A percentile compares a stretch with the other conserved stretches of the same genome.
Evolutionary conservation across 2,113 vertebrate species (phyloP).

Genomic region (Embiotoca jacksoni): DNA sequence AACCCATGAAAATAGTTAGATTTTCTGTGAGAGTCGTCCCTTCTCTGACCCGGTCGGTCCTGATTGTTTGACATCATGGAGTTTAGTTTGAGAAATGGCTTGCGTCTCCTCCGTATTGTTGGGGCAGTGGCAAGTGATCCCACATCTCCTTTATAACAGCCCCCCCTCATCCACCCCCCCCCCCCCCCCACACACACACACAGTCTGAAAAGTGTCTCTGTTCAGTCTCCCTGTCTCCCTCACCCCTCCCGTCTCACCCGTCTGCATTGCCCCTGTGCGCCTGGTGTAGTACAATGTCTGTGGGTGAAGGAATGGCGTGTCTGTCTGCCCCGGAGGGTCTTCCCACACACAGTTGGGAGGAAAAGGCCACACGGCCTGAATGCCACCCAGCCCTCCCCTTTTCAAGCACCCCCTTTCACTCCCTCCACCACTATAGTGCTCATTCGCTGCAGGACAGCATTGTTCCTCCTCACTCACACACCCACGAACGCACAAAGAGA

Average conservation of each 20-base stretch:
- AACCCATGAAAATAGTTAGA: background rate
- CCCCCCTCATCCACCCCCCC: conserved; percentile 23
- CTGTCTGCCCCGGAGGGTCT: conserved; percentile 66
- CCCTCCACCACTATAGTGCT: conserved; percentile 45
- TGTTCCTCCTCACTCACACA: conserved; percentile 69
- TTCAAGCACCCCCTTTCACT: conserved; percentile 66
- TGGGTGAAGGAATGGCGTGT: conserved; percentile 73
- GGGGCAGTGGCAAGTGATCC: conserved; percentile 33
- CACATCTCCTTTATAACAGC: conserved; percentile 40
- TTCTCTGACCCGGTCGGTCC: conserved; percentile 3
- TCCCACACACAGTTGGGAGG: conserved; percentile 73
- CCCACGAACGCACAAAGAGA: conserved; percentile 69
- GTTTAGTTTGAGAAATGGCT: conserved; percentile 42
- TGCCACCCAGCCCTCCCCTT: conserved; percentile 67
- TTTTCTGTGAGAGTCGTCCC: background rate
- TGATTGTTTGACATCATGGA: no score
- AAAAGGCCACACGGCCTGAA: conserved; percentile 64
- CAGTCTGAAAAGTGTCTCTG: conserved; percentile 70
- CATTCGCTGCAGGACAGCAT: conserved; percentile 60
- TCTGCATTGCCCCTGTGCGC: conserved; percentile 46
- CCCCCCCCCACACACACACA: conserved; percentile 35
- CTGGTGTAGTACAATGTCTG: conserved; percentile 68
- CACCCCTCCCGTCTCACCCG: conserved; percentile 44
- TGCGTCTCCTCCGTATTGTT: conserved; percentile 52
- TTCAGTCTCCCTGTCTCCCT: conserved; percentile 39